Base-by-base conservation (phyloP, 2,888 invertebrate species). In the Lacanobia wlatinum region DNA sequence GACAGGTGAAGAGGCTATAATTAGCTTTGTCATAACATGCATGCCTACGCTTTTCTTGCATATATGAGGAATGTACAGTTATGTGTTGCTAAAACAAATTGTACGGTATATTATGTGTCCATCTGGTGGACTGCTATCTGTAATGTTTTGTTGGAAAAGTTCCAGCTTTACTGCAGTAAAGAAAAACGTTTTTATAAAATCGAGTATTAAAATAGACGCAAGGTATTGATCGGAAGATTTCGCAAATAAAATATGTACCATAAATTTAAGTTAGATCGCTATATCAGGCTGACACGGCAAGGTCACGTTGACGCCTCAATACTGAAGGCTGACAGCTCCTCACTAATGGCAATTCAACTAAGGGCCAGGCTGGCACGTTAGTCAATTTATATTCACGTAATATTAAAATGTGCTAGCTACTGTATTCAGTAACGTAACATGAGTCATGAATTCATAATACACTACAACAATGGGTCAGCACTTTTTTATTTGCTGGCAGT, bases 231-330 rank as follows among this genome's bases (percentile, higher is more conserved):
- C 46, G 73, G 62, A 64, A 58, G 48, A 78, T 80, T 79, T 79
- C 38, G 76, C 86, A 77, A 81, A 82, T 80, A 73, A 84, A 76
- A 75, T 73, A 73, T 59, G 48, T 78, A 56, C 61, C 73, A 80
- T 80, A 81, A 74, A 78, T 74, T 59, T 21, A 78, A 65, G 74
- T 76, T 70, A 72, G 70, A 77, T 74, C 61, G 81, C 78, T 83
- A 75, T 76, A 79, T 78, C 67, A 74, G 77, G 78, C 75, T 86
- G 89, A 88, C 85, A 85, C 76, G 80, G 66, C 89, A 90, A 90
- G 89, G 90, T 85, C 85, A 86, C 62, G 67, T 58, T 78, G 84
- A 78, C 81, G 82, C 81, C 85, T 75, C 73, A 67, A 76, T 75
- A 66, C 65, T 65, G 75, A 71, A 76, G 77, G 83, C 58, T 70